phyloP scores from a whole-genome alignment of 2,797 vertebrate species.

The Microcaecilia unicolor region DNA sequence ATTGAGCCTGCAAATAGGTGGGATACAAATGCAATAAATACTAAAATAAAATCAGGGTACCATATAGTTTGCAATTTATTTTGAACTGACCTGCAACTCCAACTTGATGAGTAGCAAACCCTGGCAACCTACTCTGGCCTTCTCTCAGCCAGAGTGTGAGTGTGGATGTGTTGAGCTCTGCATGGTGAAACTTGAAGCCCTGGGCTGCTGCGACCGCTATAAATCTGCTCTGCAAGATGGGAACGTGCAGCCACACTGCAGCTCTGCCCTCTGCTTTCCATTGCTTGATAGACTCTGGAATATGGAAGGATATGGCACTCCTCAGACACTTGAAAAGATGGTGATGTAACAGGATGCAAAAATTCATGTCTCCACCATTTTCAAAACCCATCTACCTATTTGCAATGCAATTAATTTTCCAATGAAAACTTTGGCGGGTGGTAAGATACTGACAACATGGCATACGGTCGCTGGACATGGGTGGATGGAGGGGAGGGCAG shows the following conservation, averaged over 20 bases:
- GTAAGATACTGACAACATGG: no score
- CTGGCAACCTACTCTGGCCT: slow-evolving; percentile 69
- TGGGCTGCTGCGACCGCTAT: slow-evolving; percentile 58
- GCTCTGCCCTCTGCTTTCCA: slow-evolving; percentile 69
- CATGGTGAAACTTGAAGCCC: slow-evolving; percentile 85
- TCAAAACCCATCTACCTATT: no score
- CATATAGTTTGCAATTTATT: no score
- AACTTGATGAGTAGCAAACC: slow-evolving; percentile 81
- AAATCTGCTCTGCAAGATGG: slow-evolving; percentile 68
- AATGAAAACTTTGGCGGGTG: no score
- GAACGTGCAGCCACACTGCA: slow-evolving; percentile 76
- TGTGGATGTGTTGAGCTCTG: slow-evolving; percentile 50
- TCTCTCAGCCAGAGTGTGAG: slow-evolving; percentile 74
- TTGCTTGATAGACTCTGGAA: slow-evolving; percentile 53
- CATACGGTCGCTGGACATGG: no score
- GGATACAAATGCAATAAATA: no score
- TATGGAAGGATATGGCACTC: background rate
- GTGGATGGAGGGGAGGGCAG: no score
- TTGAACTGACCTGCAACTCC: slow-evolving; percentile 80
- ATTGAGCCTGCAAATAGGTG: no score
- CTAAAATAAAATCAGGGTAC: no score
- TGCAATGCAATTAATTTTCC: no score
- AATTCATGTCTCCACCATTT: no score
- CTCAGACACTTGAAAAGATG: background rate
- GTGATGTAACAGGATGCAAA: no score